phyloP scores from a whole-genome alignment of 2,888 invertebrate species.

The Xanthorhoe designata region DNA sequence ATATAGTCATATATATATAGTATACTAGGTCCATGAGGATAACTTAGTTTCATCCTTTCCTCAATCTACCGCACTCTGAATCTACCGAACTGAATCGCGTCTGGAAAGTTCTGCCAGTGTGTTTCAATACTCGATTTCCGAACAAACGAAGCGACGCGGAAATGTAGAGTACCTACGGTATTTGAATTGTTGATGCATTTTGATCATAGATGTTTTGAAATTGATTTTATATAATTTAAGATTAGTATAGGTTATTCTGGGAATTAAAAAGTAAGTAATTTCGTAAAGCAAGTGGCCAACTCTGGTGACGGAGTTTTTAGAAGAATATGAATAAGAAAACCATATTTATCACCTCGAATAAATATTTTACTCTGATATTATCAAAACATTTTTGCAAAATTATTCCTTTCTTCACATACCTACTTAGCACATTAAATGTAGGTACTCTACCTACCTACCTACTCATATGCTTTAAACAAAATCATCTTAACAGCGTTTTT shows the following conservation, averaged over 20 bases:
- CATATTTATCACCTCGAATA: too few relatives aligned
- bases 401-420: too few relatives aligned
- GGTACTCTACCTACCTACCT: too few relatives aligned
- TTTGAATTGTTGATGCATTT: constrained; percentile 8
- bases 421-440: too few relatives aligned
- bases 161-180: constrained; percentile 13
- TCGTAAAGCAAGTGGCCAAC: too few relatives aligned
- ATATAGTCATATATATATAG: too few relatives aligned
- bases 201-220: neutral
- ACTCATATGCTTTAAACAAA: neutral
- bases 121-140: constrained; percentile 51
- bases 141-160: constrained; percentile 42
- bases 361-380: too few relatives aligned
- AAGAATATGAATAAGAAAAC: too few relatives aligned
- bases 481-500: neutral
- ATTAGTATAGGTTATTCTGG: neutral
- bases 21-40: neutral
- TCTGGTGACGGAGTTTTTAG: too few relatives aligned
- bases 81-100: constrained; percentile 33
- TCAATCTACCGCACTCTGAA: constrained; percentile 2
- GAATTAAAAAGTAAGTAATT: too few relatives aligned
- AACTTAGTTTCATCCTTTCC: neutral
- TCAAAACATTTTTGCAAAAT: too few relatives aligned
- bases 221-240: neutral
- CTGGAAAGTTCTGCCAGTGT: constrained; percentile 38